Evolutionary conservation across 2,888 invertebrate genomes (phyloP).

Genomic region (Pristionchus mayeri): DNA sequence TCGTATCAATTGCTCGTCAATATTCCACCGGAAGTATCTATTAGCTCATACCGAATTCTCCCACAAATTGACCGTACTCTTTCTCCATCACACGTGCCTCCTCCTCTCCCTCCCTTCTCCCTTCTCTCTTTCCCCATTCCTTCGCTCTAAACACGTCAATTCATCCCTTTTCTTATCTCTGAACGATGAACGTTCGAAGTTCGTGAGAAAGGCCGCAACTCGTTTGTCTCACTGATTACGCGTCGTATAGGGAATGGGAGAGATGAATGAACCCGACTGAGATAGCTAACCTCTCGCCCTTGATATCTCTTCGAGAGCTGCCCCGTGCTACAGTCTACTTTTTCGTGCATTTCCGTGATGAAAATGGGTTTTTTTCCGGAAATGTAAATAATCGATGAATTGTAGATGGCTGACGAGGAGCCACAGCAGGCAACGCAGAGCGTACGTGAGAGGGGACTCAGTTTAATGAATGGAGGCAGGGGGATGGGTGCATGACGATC

Average conservation of each 20-base stretch:
- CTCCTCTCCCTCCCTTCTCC: constrained; percentile 16
- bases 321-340: neutral
- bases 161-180: constrained; percentile 33
- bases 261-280: constrained; percentile 12
- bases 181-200: constrained; percentile 44
- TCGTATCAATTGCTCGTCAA: neutral
- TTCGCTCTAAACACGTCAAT: constrained; percentile 12
- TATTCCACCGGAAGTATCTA: neutral
- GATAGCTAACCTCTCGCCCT: neutral
- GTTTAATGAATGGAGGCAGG: neutral
- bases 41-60: neutral
- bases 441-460: neutral
- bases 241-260: neutral
- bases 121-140: neutral
- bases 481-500: neutral
- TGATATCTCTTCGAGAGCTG: neutral
- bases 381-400: neutral
- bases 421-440: neutral
- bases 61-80: neutral
- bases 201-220: neutral
- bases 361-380: neutral
- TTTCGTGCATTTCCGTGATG: neutral
- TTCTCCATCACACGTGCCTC: neutral
- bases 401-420: constrained; percentile 39
- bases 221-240: neutral